Evolutionary conservation across 2,797 vertebrate genomes (phyloP).

Genomic region (Sebastes umbrosus): DNA sequence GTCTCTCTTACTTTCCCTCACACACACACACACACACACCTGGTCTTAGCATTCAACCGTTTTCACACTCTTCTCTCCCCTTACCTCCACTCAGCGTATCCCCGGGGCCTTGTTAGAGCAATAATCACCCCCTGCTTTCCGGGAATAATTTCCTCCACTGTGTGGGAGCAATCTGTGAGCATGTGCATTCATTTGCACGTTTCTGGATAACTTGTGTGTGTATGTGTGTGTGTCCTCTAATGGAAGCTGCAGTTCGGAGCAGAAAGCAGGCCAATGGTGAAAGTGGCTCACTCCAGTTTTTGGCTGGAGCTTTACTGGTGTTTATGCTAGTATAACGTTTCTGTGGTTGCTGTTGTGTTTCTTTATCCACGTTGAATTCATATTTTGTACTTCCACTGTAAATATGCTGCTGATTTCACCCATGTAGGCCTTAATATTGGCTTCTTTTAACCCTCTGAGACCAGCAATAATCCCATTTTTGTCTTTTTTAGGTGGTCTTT

Average conservation of each 20-base stretch:
- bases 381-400: background rate
- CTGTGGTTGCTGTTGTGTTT: background rate
- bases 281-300: conserved; percentile 14
- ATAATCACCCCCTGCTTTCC: conserved; percentile 65
- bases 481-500: too few species aligned
- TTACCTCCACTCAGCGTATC: conserved; percentile 13
- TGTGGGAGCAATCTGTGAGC: conserved; percentile 58
- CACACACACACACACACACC: conserved; percentile 3
- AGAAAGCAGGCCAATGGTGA: conserved; percentile 16
- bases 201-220: conserved; percentile 31
- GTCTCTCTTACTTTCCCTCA: background rate
- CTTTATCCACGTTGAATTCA: background rate
- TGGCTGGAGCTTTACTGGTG: conserved; percentile 2
- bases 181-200: conserved; percentile 47
- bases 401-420: background rate
- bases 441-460: background rate
- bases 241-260: conserved; percentile 48
- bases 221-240: conserved; percentile 13
- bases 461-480: too few species aligned
- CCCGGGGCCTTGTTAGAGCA: conserved; percentile 44
- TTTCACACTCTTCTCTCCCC: conserved; percentile 17
- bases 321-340: background rate
- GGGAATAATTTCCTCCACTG: conserved; percentile 57
- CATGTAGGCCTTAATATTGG: background rate
- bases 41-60: conserved; percentile 41